Evolutionary conservation across 2,797 vertebrate genomes (phyloP).

Genomic region (Parauchenoglanis ngamensis): DNA sequence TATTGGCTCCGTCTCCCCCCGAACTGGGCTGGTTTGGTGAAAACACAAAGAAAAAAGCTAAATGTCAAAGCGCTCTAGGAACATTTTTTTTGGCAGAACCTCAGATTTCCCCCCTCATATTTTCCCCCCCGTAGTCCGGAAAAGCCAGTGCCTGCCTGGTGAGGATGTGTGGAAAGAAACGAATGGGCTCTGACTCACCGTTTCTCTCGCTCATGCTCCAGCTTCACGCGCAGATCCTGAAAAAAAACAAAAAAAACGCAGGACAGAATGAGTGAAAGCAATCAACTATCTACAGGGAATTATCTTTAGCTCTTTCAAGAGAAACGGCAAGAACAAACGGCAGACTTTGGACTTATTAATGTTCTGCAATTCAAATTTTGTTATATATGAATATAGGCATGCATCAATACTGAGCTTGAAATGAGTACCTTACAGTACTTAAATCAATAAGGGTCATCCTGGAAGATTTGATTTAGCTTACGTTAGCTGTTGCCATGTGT

Average conservation of each 20-base stretch:
- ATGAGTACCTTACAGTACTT: background rate
- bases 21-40: conserved; percentile 19
- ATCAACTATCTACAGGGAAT: background rate
- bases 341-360: background rate
- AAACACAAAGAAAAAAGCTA: conserved; percentile 56
- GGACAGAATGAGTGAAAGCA: conserved; percentile 54
- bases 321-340: background rate
- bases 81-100: conserved; percentile 60
- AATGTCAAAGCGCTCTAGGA: conserved; percentile 66
- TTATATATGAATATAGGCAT: background rate
- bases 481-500: background rate
- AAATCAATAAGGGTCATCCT: background rate
- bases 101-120: conserved; percentile 61
- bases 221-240: conserved; percentile 91
- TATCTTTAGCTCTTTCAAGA: background rate
- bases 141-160: conserved; percentile 64
- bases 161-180: conserved; percentile 47
- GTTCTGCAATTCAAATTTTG: background rate
- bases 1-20: conserved; percentile 52
- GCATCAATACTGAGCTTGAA: background rate
- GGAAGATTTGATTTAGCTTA: background rate
- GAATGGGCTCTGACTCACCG: conserved; percentile 77
- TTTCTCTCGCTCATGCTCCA: conserved; percentile 94
- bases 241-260: conserved; percentile 67
- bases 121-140: conserved; percentile 56